Base-by-base conservation (phyloP, 2,797 vertebrate genomes). In the Helicolenus hilgendorfi region DNA sequence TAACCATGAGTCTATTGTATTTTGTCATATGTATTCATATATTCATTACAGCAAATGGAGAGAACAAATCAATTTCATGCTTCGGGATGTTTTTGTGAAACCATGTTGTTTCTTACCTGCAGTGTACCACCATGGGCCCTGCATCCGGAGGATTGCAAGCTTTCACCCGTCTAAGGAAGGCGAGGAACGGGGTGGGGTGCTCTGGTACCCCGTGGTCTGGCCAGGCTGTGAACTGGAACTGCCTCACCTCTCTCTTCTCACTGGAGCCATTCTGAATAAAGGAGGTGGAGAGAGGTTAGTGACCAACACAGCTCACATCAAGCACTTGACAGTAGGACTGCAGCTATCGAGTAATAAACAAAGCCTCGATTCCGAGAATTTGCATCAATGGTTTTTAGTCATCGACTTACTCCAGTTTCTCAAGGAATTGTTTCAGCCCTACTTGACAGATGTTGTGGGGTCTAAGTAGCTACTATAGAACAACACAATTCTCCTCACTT, bases 171-270 rank as follows among this genome's bases (percentile, higher is more conserved):
- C 99, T 95, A 80, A 99, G 96, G 95, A 99, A 99, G 95, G 99
- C 99, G 86, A 99, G 96, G 89, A 99, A 99, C 0, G 99, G 99
- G 11, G 99, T 99, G 31, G 99, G 99, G 87, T 99, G 99, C 73
- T 99, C 99, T 0, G 99, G 99, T 56, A 99, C 99, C 36, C 99
- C 99, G 5, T 99, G 99, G 93, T 99, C 99, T 22, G 99, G 99
- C 99, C 99, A 99, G 68, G 99, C 99, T 33, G 98, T 99, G 96
- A 99, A 99, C 96, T 99, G 99, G 95, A 99, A 99, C 92, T 99
- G 99, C 77, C 99, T 97, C 79, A 99, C 98, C 96, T 99, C 99
- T 70, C 99, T 97, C 93, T 99, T 99, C 96, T 99, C 99, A 74
- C 98, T 99, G 49, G 98, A 99, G 79, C 99, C 99, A 24, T 98